A percentile compares a stretch with the other conserved stretches of the same genome.
These are phyloP conservation scores for Dicaeum eximium DNA, from an alignment of 2,113 vertebrate genomes.

Conservation along the genomic window DNA sequence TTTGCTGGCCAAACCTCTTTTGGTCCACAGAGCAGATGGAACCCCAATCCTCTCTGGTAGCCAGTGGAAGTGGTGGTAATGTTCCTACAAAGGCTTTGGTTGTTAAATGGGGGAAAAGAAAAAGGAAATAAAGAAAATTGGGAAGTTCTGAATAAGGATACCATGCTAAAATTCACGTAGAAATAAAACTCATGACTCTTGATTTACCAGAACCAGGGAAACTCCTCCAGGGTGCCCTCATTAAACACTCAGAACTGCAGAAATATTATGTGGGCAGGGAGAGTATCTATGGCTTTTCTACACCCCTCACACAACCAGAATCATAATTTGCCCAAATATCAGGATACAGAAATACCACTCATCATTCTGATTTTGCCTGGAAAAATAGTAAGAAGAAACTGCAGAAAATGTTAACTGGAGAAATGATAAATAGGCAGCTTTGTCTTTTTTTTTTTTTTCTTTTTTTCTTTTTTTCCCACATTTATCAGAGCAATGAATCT, in stretches of 20 bases:
- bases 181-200: not conserved
- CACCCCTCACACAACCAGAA: not conserved
- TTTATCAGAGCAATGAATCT: not conserved
- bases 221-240: not conserved
- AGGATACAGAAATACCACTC: not conserved
- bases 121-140: not conserved
- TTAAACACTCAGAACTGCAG: not conserved
- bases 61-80: not conserved
- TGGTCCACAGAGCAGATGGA: not conserved
- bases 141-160: not conserved
- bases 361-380: not conserved
- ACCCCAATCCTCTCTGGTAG: not conserved
- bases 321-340: not conserved
- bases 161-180: rapidly evolving
- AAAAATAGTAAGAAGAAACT: not conserved
- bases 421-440: not conserved
- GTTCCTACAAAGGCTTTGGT: not conserved
- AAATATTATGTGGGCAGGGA: not conserved
- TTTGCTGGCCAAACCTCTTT: not conserved
- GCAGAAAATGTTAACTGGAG: not conserved
- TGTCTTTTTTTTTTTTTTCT: not conserved
- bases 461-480: no score
- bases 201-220: not conserved
- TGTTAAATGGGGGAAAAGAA: not conserved
- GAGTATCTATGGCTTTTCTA: not conserved